phyloP scores from a whole-genome alignment of 2,113 vertebrate genomes.

The Eurypyga helias region DNA sequence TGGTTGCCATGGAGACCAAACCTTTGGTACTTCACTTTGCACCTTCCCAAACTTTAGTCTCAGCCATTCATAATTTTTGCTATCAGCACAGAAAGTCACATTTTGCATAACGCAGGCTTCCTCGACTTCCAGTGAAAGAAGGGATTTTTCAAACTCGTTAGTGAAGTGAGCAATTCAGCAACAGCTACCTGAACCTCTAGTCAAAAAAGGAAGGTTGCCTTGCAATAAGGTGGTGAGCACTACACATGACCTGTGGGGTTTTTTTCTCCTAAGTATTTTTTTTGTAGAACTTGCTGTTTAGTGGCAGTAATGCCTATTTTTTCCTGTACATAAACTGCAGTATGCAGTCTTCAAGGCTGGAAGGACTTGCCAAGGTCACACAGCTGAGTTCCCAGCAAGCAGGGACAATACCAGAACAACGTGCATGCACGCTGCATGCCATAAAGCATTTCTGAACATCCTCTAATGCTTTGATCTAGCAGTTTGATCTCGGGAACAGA shows the following conservation, averaged over 20 bases:
- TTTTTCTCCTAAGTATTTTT: not conserved
- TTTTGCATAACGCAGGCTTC: not conserved
- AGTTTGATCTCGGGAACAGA: not conserved
- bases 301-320: not conserved
- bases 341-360: not conserved
- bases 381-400: not conserved
- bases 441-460: not conserved
- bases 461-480: not conserved
- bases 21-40: not conserved
- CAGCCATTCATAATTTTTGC: not conserved
- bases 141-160: not conserved
- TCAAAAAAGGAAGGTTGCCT: not conserved
- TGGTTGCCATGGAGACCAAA: not conserved
- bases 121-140: not conserved
- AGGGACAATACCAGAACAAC: not conserved
- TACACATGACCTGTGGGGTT: not conserved
- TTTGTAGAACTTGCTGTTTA: not conserved
- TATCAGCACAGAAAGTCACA: not conserved
- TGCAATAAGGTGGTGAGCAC: not conserved
- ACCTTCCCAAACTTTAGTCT: not conserved
- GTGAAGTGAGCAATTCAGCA: not conserved
- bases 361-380: not conserved
- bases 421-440: accelerated
- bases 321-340: not conserved
- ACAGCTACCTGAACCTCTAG: not conserved